Evolutionary conservation across 2,888 invertebrate species (phyloP).

Genomic region (Sarcophaga carnaria): DNA sequence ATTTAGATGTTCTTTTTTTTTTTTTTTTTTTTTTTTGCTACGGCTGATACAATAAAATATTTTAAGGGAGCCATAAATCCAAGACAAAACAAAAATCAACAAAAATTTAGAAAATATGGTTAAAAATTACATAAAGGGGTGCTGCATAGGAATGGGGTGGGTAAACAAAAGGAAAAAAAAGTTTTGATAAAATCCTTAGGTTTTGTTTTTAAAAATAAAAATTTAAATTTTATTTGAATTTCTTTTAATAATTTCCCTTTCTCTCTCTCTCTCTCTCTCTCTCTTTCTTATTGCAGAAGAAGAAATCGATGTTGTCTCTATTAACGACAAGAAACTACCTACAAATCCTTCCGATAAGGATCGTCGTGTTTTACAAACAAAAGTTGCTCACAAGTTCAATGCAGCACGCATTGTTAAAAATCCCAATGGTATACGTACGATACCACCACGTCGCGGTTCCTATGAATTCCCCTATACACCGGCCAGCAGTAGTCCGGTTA

Average conservation of each 20-base stretch:
- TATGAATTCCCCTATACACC: constrained; percentile 78
- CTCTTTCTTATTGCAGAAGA: constrained; percentile 82
- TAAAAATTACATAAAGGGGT: too few species aligned
- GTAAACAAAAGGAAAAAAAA: too few species aligned
- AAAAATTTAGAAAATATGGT: too few species aligned
- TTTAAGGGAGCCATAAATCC: constrained; percentile 12
- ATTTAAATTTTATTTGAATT: too few species aligned
- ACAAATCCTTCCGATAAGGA: constrained; percentile 88
- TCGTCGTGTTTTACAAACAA: constrained; percentile 85
- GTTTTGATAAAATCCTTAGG: too few species aligned
- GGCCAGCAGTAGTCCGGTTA: constrained; percentile 79
- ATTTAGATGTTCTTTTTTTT: constrained; percentile 54
- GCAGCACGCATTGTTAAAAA: constrained; percentile 76
- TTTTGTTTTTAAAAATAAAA: too few species aligned
- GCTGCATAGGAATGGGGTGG: too few species aligned
- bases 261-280: constrained; percentile 25
- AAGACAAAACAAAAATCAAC: too few species aligned
- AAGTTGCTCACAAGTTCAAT: constrained; percentile 84
- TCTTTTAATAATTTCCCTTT: constrained; percentile 35
- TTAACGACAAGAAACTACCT: constrained; percentile 85
- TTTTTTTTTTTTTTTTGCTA: constrained; percentile 4
- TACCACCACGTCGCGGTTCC: constrained; percentile 74
- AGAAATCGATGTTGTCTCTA: constrained; percentile 92
- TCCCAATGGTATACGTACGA: constrained; percentile 75
- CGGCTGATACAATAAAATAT: constrained; percentile 48